phyloP scores from a whole-genome alignment of 2,888 invertebrate genomes.

The Harmothoe impar region DNA sequence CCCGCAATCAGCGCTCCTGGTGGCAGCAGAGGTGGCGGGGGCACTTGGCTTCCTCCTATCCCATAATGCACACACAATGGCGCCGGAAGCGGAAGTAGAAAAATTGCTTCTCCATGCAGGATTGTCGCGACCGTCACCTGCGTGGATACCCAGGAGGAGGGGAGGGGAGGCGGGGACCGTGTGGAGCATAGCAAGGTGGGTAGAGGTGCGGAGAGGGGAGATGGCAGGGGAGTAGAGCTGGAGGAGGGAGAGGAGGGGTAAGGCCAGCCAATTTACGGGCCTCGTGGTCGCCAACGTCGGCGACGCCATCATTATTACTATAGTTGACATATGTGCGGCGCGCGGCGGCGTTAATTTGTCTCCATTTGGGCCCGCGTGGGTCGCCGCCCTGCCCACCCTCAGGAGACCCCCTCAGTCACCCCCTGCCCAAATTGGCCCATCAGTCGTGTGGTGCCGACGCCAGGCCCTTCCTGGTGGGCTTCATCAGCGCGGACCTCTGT shows the following conservation, averaged over 20 bases:
- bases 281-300: not conserved
- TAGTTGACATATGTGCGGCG: conserved; percentile 44
- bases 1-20: not conserved
- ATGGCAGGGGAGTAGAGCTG: not conserved
- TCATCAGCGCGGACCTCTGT: conserved; percentile 18
- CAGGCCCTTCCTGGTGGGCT: not conserved
- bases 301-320: conserved; percentile 24
- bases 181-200: not conserved
- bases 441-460: not conserved
- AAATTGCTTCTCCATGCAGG: not conserved
- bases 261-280: not conserved
- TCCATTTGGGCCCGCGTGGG: conserved; percentile 52
- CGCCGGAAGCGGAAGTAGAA: not conserved
- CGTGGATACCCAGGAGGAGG: not conserved
- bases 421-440: conserved; percentile 47
- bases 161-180: too few species aligned
- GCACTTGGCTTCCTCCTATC: too few species aligned
- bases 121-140: not conserved
- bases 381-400: not conserved
- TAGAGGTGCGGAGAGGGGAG: not conserved
- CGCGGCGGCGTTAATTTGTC: conserved; percentile 30
- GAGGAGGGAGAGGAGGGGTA: not conserved
- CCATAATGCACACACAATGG: not conserved
- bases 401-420: not conserved
- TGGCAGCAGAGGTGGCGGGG: not conserved